A percentile compares a stretch with the other conserved stretches of the same genome.
These are phyloP conservation scores for Sebastes diaconus DNA, from an alignment of 2,797 vertebrate species.

Conservation along the genomic window DNA sequence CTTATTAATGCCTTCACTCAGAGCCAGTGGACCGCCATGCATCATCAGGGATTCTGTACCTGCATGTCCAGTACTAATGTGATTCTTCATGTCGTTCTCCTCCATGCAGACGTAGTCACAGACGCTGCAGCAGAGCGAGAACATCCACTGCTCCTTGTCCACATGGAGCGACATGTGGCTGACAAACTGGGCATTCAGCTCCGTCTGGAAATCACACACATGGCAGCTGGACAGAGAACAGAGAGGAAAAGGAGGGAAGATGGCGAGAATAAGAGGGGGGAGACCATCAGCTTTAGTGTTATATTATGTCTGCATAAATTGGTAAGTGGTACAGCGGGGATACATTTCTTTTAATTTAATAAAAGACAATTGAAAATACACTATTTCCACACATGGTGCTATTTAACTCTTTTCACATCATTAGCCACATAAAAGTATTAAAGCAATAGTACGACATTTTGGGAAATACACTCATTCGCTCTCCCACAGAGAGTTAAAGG, in stretches of 20 bases:
- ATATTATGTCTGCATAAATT: slow-evolving; percentile 55
- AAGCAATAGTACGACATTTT: not conserved
- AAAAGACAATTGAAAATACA: slow-evolving; percentile 11
- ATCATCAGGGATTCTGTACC: slow-evolving; percentile 75
- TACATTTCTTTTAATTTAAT: slow-evolving; percentile 10
- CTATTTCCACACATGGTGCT: not conserved
- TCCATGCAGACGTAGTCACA: slow-evolving; percentile 98
- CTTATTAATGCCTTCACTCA: not conserved
- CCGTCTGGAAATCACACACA: slow-evolving; percentile 98
- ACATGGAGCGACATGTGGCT: slow-evolving; percentile 99
- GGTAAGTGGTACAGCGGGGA: slow-evolving; percentile 23
- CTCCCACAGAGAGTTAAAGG: not conserved
- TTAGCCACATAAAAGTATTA: not conserved
- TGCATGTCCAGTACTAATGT: slow-evolving; percentile 92
- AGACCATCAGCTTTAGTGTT: slow-evolving; percentile 50
- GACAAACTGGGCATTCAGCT: slow-evolving; percentile 98
- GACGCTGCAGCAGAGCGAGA: slow-evolving; percentile 95
- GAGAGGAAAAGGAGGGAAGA: slow-evolving; percentile 54
- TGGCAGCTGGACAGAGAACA: slow-evolving; percentile 89
- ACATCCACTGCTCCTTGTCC: slow-evolving; percentile 99
- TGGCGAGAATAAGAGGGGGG: slow-evolving; percentile 38
- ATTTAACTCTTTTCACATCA: slow-evolving; percentile 1
- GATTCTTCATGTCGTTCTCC: slow-evolving; percentile 94
- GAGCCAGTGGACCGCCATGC: not conserved
- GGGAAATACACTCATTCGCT: not conserved